A percentile compares a stretch with the other conserved stretches of the same genome.
These are phyloP conservation scores for Eupelmus urozonus DNA, from an alignment of 2,888 invertebrate genomes.

Conservation along the genomic window DNA sequence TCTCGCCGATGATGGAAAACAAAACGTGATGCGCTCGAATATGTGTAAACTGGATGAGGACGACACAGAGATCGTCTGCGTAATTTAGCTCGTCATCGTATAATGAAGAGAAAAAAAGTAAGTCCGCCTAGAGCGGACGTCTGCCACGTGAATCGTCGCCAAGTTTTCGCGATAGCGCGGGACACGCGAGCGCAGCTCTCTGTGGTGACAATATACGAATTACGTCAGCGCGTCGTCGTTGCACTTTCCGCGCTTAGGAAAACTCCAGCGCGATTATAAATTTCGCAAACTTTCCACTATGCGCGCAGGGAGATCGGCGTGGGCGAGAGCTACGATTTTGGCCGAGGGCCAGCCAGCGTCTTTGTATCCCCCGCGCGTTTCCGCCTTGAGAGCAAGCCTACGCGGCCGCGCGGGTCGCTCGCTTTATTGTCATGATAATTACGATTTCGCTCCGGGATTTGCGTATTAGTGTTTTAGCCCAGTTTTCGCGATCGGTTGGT, in stretches of 20 bases:
- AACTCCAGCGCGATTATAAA: slow-evolving; percentile 22
- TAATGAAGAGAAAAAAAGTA: neutral
- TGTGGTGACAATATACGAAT: slow-evolving; percentile 25
- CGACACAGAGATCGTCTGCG: too few relatives aligned
- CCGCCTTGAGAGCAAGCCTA: neutral
- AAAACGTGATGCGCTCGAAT: too few relatives aligned
- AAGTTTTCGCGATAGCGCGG: neutral
- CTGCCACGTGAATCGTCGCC: slow-evolving; percentile 24
- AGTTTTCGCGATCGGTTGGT: too few relatives aligned
- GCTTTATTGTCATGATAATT: too few relatives aligned
- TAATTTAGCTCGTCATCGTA: too few relatives aligned
- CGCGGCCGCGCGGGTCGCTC: too few relatives aligned
- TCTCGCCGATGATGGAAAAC: too few relatives aligned
- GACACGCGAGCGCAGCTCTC: neutral
- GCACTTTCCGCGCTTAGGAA: slow-evolving; percentile 27
- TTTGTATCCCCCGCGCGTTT: neutral
- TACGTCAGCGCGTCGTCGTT: slow-evolving; percentile 40
- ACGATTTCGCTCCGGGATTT: too few relatives aligned
- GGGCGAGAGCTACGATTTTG: neutral
- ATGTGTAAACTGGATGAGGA: too few relatives aligned
- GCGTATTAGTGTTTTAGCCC: too few relatives aligned
- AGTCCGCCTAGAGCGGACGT: too few relatives aligned
- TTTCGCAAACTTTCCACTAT: slow-evolving; percentile 28
- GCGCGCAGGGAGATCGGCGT: neutral
- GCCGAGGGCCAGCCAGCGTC: neutral